These are phyloP conservation scores for Tragulus kanchil DNA, from an alignment of 2,113 vertebrate genomes.

Conservation along the genomic window DNA sequence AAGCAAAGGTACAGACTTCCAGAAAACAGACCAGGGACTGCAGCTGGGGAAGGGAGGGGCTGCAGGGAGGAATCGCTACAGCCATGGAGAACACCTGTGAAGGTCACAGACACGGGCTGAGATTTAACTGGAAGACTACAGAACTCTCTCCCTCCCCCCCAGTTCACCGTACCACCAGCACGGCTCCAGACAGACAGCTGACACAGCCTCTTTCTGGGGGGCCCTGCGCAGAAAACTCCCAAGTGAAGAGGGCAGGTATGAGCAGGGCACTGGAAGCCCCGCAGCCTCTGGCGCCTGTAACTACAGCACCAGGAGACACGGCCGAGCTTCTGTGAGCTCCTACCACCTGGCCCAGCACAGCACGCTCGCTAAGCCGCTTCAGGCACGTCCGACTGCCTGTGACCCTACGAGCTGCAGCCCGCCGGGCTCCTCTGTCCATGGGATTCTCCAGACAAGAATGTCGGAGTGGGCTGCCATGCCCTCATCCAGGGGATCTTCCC, in stretches of 20 bases:
- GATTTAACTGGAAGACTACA: rapidly evolving
- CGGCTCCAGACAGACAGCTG: not conserved
- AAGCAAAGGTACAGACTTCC: not conserved
- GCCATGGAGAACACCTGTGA: not conserved
- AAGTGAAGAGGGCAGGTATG: not conserved
- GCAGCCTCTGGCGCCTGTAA: not conserved
- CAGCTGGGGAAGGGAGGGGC: not conserved
- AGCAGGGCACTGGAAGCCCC: not conserved
- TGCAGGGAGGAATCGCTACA: not conserved
- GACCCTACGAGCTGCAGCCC: too few species aligned
- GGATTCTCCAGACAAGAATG: too few species aligned
- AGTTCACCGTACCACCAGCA: not conserved
- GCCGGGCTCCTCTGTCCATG: too few species aligned
- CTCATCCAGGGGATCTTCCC: too few species aligned
- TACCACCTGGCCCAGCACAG: not conserved
- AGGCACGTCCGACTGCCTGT: too few species aligned
- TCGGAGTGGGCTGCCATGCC: too few species aligned
- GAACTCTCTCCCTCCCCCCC: not conserved
- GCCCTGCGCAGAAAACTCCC: not conserved
- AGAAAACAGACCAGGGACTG: not conserved
- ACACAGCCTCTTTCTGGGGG: not conserved
- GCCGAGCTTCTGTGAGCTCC: not conserved
- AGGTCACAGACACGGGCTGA: not conserved
- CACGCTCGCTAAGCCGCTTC: too few species aligned
- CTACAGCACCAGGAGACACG: not conserved